Evolutionary conservation across 2,113 vertebrate species (phyloP).

Genomic region (Pangasianodon hypophthalmus): DNA sequence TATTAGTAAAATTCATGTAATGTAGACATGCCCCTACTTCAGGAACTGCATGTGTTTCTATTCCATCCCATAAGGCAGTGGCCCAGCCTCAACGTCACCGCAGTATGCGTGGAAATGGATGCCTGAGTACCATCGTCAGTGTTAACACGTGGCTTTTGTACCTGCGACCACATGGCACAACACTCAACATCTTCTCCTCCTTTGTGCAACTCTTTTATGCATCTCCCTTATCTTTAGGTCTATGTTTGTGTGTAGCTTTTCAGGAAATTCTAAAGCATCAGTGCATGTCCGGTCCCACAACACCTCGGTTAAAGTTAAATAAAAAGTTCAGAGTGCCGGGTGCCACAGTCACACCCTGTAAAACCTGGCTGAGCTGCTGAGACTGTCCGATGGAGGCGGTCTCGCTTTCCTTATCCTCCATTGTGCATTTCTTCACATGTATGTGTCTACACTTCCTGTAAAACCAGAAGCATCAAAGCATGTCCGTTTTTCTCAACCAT

Average conservation of each 20-base stretch:
- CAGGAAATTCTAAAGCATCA: background rate
- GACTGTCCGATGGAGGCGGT: background rate
- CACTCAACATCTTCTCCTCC: background rate
- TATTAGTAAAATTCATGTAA: background rate
- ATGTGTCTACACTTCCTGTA: slow-evolving; percentile 2
- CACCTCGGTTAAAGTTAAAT: slow-evolving; percentile 18
- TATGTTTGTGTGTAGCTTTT: background rate
- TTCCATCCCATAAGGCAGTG: background rate
- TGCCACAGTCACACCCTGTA: background rate
- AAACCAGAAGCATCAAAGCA: slow-evolving; percentile 31
- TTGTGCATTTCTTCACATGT: slow-evolving; percentile 31
- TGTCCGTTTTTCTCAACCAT: slow-evolving; percentile 7
- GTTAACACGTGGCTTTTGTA: background rate
- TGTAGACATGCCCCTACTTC: background rate
- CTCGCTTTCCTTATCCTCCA: background rate
- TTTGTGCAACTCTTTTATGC: slow-evolving; percentile 12
- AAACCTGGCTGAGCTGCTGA: slow-evolving; percentile 14
- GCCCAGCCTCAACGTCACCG: background rate
- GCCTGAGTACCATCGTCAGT: slow-evolving; percentile 27
- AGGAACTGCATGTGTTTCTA: background rate
- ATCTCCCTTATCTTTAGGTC: background rate
- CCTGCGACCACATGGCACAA: background rate
- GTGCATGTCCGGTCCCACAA: slow-evolving; percentile 16
- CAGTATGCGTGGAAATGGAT: background rate
- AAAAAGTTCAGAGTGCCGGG: slow-evolving; percentile 9